phyloP scores from a whole-genome alignment of 2,888 invertebrate species.

The Laspeyria flexula region DNA sequence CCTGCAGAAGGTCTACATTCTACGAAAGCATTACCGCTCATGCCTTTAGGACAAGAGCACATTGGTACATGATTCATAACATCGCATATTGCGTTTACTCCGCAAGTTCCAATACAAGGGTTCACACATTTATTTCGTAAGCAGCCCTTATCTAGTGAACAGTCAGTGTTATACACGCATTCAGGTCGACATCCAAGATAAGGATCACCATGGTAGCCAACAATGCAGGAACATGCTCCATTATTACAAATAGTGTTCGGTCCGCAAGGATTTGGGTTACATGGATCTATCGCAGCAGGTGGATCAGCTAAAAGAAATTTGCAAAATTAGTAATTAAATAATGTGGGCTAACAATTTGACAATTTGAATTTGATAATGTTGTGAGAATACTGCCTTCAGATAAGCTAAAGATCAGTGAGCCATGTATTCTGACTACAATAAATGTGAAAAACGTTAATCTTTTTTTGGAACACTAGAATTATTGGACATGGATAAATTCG shows the following conservation, averaged over 20 bases:
- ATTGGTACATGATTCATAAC: conserved; percentile 90
- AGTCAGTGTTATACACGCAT: conserved; percentile 89
- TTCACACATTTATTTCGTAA: conserved; percentile 89
- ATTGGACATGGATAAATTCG: not conserved
- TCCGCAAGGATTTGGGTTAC: conserved; percentile 88
- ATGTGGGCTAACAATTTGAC: too few relatives aligned
- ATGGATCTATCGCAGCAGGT: conserved; percentile 74
- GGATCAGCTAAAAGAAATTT: conserved; percentile 51
- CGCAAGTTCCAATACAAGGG: conserved; percentile 91
- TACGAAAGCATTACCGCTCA: conserved; percentile 89
- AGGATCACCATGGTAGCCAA: conserved; percentile 89
- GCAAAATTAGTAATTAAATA: too few relatives aligned
- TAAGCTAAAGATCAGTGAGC: too few relatives aligned
- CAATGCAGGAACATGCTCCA: conserved; percentile 87
- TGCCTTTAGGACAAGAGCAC: conserved; percentile 89
- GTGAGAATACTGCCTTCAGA: too few relatives aligned
- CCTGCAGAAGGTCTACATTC: conserved; percentile 84
- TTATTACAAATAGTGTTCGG: conserved; percentile 85
- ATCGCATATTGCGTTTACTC: conserved; percentile 89
- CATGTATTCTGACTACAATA: too few relatives aligned
- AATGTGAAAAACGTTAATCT: too few relatives aligned
- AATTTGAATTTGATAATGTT: too few relatives aligned
- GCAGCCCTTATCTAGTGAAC: conserved; percentile 88
- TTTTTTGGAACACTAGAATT: too few relatives aligned
- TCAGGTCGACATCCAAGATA: conserved; percentile 89